Evolutionary conservation across 2,113 vertebrate species (phyloP), one percentile per base, ranked within the genome.

Genomic region (Pomatostomus ruficeps): DNA sequence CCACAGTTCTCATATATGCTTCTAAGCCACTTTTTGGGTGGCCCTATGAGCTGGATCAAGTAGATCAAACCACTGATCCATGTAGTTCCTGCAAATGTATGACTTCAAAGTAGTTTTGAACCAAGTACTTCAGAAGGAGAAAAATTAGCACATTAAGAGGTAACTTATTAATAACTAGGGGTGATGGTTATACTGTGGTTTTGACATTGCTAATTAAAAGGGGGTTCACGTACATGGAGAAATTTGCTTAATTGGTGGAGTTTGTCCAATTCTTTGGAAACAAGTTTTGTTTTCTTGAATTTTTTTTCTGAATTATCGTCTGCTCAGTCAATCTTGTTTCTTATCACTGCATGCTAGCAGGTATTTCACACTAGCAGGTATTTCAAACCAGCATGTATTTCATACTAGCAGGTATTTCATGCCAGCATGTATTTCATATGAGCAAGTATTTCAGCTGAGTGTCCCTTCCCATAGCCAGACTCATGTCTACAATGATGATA

Each of bases 271-370:
- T 59, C 48, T 61, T 59, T 68, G 35, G 48, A 85, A 92, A 80
- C 1, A 23, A 1, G 2, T 33, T 57, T 16, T 54, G 67, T 35
- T 75, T 89, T 78, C 35, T 33, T 8, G 3, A 72, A 81, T 85
- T 46, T 68, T 21, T 21, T 84, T 75, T 89, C 54, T 45, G 29
- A 78, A 52, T 65, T 46, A 13, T 18, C 65, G 18, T 33, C 57
- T 75, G 55, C 11, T 89, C n/a, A 45, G 28, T 18, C 71, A 22
- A 55, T 45, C 40, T 52, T 43, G 28, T 68, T n/a, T 51, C 40
- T 66, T 55, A 63, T 11, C 22, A 12, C 8, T 1, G 1, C 0
- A 0, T n/a, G 5, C 26, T 71, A 38, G 35, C 13, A 20, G 6
- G 5, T 12, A 33, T 77, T 89, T 75, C n/a, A 78, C 19, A 14